Percentiles rank a stretch among this genome's conserved stretches.
Evolutionary conservation across 2,797 vertebrate genomes (phyloP).

Genomic region (Orientallactaga sibirica): DNA sequence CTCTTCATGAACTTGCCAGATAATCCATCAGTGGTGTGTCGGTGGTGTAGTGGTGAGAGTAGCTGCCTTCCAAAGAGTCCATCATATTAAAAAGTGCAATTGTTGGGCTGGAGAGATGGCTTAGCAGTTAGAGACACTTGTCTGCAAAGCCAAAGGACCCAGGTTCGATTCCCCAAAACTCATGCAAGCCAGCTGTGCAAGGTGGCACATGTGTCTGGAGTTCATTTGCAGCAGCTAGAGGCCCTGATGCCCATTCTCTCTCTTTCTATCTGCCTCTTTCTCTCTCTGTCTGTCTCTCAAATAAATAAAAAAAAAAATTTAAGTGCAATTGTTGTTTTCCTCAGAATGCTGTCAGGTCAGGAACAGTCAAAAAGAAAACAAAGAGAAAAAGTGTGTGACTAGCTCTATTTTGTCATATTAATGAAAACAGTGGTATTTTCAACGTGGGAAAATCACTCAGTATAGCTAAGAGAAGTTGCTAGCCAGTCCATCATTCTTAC

Average conservation of each 20-base stretch:
- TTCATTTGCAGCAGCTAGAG: no score
- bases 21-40: no score
- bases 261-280: no score
- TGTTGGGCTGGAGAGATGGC: not conserved
- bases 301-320: no score
- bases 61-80: not conserved
- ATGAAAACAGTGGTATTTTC: constrained; percentile 1
- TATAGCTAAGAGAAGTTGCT: not conserved
- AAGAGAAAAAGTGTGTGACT: not conserved
- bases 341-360: constrained; percentile 13
- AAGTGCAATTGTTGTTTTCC: not conserved
- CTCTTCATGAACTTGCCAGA: not conserved
- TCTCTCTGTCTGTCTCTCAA: no score
- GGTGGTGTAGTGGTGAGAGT: no score
- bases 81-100: not conserved
- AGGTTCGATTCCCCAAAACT: no score
- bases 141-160: no score
- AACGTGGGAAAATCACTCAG: not conserved
- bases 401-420: not conserved
- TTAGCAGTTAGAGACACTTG: no score
- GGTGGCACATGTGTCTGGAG: no score
- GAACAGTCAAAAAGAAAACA: not conserved
- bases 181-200: no score
- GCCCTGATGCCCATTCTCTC: no score
- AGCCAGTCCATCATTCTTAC: not conserved